These are phyloP conservation scores for Varanus komodoensis DNA, from an alignment of 2,113 vertebrate genomes.

Conservation along the genomic window DNA sequence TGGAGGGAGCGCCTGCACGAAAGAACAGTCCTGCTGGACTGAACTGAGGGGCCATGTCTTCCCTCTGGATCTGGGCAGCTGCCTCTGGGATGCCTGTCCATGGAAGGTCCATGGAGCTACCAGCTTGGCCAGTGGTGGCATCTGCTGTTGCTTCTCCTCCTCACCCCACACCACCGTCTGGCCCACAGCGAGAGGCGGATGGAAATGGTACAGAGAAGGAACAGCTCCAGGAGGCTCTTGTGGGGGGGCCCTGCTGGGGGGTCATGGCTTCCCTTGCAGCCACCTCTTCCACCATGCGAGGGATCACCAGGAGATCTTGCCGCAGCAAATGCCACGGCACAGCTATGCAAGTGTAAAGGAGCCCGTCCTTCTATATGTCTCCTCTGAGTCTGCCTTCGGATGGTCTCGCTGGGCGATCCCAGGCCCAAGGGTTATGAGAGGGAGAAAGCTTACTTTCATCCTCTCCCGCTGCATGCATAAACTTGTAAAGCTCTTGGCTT, in stretches of 20 bases:
- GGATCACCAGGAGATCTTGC: background rate
- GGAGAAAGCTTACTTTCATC: background rate
- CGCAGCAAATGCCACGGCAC: background rate
- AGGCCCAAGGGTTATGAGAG: background rate
- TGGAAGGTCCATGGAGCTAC: background rate
- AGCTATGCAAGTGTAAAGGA: background rate
- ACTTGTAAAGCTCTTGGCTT: background rate
- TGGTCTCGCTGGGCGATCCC: background rate
- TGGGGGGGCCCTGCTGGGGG: too few species aligned
- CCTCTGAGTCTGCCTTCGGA: background rate
- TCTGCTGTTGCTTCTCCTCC: too few species aligned
- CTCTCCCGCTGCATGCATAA: background rate
- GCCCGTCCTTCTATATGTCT: background rate
- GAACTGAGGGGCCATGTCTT: background rate
- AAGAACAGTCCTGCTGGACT: background rate
- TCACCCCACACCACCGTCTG: too few species aligned
- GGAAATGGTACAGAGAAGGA: too few species aligned
- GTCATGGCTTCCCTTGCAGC: too few species aligned
- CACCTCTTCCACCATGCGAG: too few species aligned
- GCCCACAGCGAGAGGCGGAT: too few species aligned
- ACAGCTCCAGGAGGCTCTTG: too few species aligned
- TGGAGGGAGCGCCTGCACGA: accelerated
- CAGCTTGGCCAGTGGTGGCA: background rate
- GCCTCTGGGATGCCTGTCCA: background rate
- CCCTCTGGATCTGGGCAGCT: background rate